phyloP scores from a whole-genome alignment of 1,140 invertebrate species.

The Nephotettix cincticeps region DNA sequence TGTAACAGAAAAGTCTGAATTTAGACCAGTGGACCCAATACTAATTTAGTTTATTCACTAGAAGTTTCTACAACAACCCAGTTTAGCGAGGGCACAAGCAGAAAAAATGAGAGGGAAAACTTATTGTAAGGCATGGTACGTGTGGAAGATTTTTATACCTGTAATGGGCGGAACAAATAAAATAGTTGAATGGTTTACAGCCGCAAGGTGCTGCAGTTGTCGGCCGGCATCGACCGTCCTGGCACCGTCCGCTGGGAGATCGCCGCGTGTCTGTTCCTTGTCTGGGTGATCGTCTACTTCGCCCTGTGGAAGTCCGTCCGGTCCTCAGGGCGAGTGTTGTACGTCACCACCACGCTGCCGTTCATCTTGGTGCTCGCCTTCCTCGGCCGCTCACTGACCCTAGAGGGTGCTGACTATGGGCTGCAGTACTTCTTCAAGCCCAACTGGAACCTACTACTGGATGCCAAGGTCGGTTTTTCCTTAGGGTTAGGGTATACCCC shows the following conservation, averaged over 20 bases:
- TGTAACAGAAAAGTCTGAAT: too few species aligned
- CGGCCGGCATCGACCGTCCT: slow-evolving; percentile 75
- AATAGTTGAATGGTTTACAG: too few species aligned
- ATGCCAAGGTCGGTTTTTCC: slow-evolving; percentile 64
- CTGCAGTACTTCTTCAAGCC: slow-evolving; percentile 84
- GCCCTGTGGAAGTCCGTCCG: slow-evolving; percentile 91
- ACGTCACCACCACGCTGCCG: slow-evolving; percentile 84
- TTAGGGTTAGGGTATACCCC: slow-evolving; percentile 89
- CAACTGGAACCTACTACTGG: slow-evolving; percentile 78
- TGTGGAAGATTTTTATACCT: too few species aligned
- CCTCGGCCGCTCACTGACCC: slow-evolving; percentile 72
- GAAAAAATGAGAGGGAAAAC: too few species aligned
- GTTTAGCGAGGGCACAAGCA: too few species aligned
- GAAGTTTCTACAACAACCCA: too few species aligned
- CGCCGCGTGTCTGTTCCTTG: slow-evolving; percentile 79
- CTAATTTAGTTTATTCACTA: too few species aligned
- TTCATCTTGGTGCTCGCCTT: slow-evolving; percentile 81
- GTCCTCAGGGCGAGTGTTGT: slow-evolving; percentile 76
- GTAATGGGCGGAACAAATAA: too few species aligned
- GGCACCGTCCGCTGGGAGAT: slow-evolving; percentile 82
- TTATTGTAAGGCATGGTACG: too few species aligned
- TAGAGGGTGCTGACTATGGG: slow-evolving; percentile 78
- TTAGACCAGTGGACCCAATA: too few species aligned
- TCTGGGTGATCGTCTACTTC: slow-evolving; percentile 90
- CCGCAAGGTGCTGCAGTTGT: slow-evolving; percentile 80